Evolutionary conservation across 2,113 vertebrate genomes (phyloP).

Genomic region (Lota lota): DNA sequence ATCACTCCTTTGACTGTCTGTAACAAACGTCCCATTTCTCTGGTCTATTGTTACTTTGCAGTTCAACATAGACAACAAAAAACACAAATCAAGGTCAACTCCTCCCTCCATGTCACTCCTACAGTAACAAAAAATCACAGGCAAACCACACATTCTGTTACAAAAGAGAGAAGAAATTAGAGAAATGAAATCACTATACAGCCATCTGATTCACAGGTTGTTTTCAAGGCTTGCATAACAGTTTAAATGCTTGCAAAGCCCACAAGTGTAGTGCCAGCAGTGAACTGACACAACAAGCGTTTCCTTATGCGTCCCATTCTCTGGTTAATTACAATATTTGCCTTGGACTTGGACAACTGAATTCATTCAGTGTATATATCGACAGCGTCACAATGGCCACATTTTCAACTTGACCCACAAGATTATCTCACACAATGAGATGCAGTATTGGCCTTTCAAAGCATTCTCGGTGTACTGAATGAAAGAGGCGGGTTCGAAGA

Average conservation of each 20-base stretch:
- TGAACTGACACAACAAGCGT: slow-evolving; percentile 31
- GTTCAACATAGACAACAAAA: too few species aligned
- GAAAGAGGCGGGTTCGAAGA: slow-evolving; percentile 50
- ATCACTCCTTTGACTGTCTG: too few species aligned
- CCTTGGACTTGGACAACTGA: slow-evolving; percentile 66
- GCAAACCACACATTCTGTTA: slow-evolving; percentile 32
- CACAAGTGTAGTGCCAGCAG: slow-evolving; percentile 21
- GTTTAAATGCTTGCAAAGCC: slow-evolving; percentile 24
- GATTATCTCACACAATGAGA: slow-evolving; percentile 63
- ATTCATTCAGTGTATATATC: slow-evolving; percentile 67
- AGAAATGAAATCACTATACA: slow-evolving; percentile 16
- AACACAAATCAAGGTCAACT: slow-evolving; percentile 42
- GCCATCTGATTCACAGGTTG: slow-evolving; percentile 11
- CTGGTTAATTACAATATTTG: slow-evolving; percentile 71
- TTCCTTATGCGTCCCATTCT: slow-evolving; percentile 58
- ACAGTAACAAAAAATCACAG: slow-evolving; percentile 15
- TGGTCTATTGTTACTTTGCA: too few species aligned
- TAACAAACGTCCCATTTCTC: too few species aligned
- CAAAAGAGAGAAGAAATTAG: not conserved
- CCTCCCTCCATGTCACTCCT: slow-evolving; percentile 38
- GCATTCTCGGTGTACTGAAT: slow-evolving; percentile 56
- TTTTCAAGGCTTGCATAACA: slow-evolving; percentile 10
- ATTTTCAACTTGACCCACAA: slow-evolving; percentile 54
- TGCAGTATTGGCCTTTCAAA: slow-evolving; percentile 60
- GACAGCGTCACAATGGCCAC: slow-evolving; percentile 65